phyloP scores from a whole-genome alignment of 1,140 invertebrate species.

The Drosophila triauraria region DNA sequence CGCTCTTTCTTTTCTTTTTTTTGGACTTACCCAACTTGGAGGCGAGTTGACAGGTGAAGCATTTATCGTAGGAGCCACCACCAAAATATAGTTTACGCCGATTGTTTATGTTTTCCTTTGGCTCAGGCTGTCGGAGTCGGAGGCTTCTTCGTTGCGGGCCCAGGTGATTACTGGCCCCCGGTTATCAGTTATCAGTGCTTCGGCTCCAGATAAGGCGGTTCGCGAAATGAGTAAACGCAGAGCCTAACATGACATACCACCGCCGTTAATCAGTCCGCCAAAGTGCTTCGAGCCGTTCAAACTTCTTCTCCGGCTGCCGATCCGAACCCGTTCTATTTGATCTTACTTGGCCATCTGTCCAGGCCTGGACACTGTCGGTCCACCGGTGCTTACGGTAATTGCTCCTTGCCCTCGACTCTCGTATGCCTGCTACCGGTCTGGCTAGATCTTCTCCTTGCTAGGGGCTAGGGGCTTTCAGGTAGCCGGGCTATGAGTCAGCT shows the following conservation, averaged over 20 bases:
- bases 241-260: conserved; percentile 60
- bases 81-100: conserved; percentile 28
- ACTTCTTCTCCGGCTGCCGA: conserved; percentile 7
- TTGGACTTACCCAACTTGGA: conserved; percentile 27
- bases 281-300: conserved; percentile 36
- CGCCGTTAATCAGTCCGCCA: conserved; percentile 66
- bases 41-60: conserved; percentile 24
- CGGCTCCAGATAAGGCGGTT: conserved; percentile 61
- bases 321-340: background rate
- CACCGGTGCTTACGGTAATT: conserved; percentile 36
- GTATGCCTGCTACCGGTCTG: background rate
- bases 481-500: conserved; percentile 35
- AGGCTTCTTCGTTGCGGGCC: conserved; percentile 10
- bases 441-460: background rate
- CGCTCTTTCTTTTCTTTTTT: background rate
- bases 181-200: conserved; percentile 50
- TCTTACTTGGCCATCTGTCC: background rate
- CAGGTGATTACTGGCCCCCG: conserved; percentile 60
- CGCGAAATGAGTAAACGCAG: conserved; percentile 74
- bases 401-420: background rate
- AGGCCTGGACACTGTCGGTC: conserved; percentile 1
- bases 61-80: conserved; percentile 14
- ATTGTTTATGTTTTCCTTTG: conserved; percentile 69
- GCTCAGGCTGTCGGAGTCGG: conserved; percentile 52
- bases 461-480: background rate